Evolutionary conservation across 1,140 invertebrate genomes (phyloP).

Genomic region (Ostrea edulis): DNA sequence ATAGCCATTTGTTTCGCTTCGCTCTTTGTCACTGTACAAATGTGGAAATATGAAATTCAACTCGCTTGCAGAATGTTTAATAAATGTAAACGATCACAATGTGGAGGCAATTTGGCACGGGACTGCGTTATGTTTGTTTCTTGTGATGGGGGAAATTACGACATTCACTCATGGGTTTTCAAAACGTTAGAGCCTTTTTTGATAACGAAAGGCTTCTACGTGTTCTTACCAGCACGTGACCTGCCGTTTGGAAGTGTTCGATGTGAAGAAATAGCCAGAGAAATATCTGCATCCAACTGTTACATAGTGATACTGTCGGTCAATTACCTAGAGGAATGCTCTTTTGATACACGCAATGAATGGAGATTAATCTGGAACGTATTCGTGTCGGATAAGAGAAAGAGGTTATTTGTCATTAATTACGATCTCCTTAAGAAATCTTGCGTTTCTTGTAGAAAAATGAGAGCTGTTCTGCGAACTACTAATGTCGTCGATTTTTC

Average conservation of each 20-base stretch:
- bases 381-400: neutral
- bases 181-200: slow-evolving; percentile 4
- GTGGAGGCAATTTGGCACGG: neutral
- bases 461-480: neutral
- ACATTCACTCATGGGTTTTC: neutral
- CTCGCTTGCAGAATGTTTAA: neutral
- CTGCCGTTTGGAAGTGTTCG: neutral
- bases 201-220: neutral
- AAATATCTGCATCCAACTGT: neutral
- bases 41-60: neutral
- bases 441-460: neutral
- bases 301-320: neutral
- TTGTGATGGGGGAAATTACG: neutral
- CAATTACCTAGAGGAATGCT: neutral
- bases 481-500: neutral
- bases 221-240: slow-evolving; percentile 10
- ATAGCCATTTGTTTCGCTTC: neutral
- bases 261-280: neutral
- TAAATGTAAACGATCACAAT: neutral
- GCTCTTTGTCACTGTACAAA: neutral
- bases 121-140: slow-evolving; percentile 4
- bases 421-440: neutral
- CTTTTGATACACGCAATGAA: neutral
- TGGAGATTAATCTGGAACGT: neutral
- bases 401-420: neutral